phyloP scores from a whole-genome alignment of 2,113 vertebrate genomes.

The Siniperca chuatsi region DNA sequence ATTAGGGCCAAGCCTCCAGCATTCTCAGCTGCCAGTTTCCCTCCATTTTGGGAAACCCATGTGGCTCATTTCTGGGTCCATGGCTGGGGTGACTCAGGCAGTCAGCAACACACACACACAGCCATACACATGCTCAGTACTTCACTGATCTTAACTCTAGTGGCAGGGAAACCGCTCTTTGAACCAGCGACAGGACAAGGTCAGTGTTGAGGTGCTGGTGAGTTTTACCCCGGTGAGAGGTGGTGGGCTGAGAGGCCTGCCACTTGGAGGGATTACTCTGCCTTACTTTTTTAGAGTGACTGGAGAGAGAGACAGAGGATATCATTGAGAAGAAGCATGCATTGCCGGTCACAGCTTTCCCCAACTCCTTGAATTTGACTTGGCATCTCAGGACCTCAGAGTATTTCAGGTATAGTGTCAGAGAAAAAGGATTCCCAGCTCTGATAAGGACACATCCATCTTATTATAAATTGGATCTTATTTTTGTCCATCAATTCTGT shows the following conservation, averaged over 20 bases:
- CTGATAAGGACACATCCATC: background rate
- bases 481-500: background rate
- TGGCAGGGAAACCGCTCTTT: slow-evolving; percentile 21
- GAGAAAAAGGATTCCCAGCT: background rate
- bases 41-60: slow-evolving; percentile 73
- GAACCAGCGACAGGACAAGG: slow-evolving; percentile 25
- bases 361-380: slow-evolving; percentile 14
- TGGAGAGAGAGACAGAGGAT: slow-evolving; percentile 22
- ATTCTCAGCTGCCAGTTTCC: slow-evolving; percentile 78
- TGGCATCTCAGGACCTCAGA: slow-evolving; percentile 16
- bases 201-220: slow-evolving; percentile 41
- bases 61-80: slow-evolving; percentile 58
- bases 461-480: background rate
- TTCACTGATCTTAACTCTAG: slow-evolving; percentile 29
- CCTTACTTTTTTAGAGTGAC: slow-evolving; percentile 25
- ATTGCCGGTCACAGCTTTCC: slow-evolving; percentile 16
- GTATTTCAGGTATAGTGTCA: slow-evolving; percentile 45
- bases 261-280: slow-evolving; percentile 42
- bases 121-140: slow-evolving; percentile 11
- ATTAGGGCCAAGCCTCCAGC: slow-evolving; percentile 60
- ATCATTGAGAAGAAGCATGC: background rate
- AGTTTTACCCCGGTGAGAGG: slow-evolving; percentile 16
- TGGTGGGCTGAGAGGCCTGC: slow-evolving; percentile 18
- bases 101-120: slow-evolving; percentile 21
- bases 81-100: slow-evolving; percentile 42